These are phyloP conservation scores for Cephus spinipes DNA, from an alignment of 2,888 invertebrate genomes.

Conservation along the genomic window DNA sequence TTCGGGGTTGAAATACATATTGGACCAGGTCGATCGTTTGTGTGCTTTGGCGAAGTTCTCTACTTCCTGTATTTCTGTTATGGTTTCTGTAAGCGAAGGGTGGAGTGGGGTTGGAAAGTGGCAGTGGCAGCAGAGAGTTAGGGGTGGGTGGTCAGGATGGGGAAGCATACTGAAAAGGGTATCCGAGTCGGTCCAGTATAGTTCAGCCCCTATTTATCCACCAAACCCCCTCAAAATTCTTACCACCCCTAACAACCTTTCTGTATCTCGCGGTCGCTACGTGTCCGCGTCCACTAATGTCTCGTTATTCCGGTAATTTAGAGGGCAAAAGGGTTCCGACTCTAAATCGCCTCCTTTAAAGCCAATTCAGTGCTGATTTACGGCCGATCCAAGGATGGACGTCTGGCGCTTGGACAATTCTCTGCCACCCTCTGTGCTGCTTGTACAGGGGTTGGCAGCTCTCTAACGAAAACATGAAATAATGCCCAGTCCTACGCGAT, in stretches of 20 bases:
- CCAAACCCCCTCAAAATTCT: not conserved
- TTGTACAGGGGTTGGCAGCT: not conserved
- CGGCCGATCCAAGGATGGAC: constrained; percentile 23
- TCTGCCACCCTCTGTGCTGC: not conserved
- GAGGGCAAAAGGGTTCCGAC: constrained; percentile 36
- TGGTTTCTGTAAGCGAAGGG: not conserved
- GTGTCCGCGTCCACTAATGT: constrained; percentile 48
- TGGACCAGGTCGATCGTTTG: not conserved
- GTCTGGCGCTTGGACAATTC: constrained; percentile 10
- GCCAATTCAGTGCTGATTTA: constrained; percentile 44
- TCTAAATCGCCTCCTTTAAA: constrained; percentile 47
- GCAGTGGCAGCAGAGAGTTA: not conserved
- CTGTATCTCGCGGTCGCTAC: constrained; percentile 38
- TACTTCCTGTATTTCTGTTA: not conserved
- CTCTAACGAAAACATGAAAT: not conserved
- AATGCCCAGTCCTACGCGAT: not conserved
- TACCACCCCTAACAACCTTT: constrained; percentile 16
- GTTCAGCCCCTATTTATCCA: not conserved
- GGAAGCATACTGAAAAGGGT: not conserved
- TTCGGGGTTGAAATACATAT: not conserved
- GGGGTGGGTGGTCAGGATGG: not conserved
- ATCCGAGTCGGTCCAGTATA: not conserved
- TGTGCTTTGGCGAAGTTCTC: not conserved
- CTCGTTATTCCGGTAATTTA: constrained; percentile 49
- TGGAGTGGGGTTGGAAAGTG: not conserved